Evolutionary conservation across 2,888 invertebrate genomes (phyloP).

Genomic region (Psococerastis gibbosa): DNA sequence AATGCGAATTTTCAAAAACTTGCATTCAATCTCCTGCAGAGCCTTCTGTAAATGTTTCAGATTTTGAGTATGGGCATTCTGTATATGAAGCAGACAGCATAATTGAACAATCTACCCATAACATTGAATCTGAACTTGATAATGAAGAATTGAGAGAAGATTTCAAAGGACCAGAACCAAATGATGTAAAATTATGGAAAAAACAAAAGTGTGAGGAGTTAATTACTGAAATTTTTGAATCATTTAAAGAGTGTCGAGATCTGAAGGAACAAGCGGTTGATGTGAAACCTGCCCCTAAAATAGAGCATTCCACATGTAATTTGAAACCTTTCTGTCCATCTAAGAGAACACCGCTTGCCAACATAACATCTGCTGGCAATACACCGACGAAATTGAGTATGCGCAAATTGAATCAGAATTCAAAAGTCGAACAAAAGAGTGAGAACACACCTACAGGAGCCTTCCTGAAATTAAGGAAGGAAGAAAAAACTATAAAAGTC

Average conservation of each 20-base stretch:
- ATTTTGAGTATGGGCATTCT: background rate
- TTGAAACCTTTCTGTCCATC: too few relatives aligned
- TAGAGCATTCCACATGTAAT: too few relatives aligned
- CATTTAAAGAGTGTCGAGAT: background rate
- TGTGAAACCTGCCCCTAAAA: background rate
- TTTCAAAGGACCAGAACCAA: background rate
- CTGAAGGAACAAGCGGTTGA: background rate
- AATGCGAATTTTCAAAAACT: background rate
- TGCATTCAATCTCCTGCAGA: background rate
- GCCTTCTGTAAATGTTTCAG: conserved; percentile 5
- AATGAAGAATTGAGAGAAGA: too few relatives aligned
- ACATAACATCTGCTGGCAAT: conserved; percentile 5
- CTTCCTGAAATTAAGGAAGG: background rate
- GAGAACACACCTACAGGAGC: background rate
- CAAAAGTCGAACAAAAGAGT: background rate
- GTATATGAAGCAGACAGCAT: background rate
- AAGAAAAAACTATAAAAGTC: background rate
- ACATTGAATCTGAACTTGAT: too few relatives aligned
- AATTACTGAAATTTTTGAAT: background rate
- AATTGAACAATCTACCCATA: background rate
- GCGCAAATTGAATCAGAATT: background rate
- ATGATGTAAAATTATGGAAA: background rate
- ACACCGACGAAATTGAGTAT: background rate
- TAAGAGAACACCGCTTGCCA: background rate
- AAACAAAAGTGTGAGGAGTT: background rate